Evolutionary conservation across 2,113 vertebrate genomes (phyloP), one percentile per base, ranked within the genome.

Genomic region (Platysternon megacephalum): DNA sequence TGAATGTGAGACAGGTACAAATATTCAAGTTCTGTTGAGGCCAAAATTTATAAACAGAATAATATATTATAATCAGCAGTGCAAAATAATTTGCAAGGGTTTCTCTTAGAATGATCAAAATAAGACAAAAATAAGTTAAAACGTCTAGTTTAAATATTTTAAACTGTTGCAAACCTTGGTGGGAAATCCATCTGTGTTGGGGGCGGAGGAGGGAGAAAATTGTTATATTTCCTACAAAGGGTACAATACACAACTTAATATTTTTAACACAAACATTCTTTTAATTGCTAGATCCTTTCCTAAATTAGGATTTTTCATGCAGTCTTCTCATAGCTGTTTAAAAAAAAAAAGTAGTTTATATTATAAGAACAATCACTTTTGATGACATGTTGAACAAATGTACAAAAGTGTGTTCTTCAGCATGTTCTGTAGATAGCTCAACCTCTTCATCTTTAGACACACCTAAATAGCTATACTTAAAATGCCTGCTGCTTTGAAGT

Each of bases 41-140:
- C 81, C 89, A 52, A 93, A 78, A 78, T 78, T 91, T 46, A 46
- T 78, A 86, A 79, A 49, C 80, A 91, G 53, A 49, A 79, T 86
- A 52, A 28, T 94, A 46, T 46, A 48, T 89, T 90, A 72, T 61
- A n/a, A 49, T 80, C 79, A 84, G n/a, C 72, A 5, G 55, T 49
- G 17, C 86, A 39, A 84, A 61, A 32, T 72, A 74, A 32, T 92
- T 96, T 95, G 76, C 17, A 90, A 84, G 5, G 52, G 11, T 52
- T 72, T 85, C 17, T 2, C 49, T 39, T 80, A 28, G 51, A 95
- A 89, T 8, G 82, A 82, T 21, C 24, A 87, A 39, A 68, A 32
- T 32, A 82, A n/a, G 52, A 35, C 39, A 51, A 44, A 72, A 52
- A 52, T 79, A 42, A 79, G 46, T 44, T 21, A 68, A 79, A 61